Base-by-base conservation (phyloP, 23 tunicate species). In the Phallusia fumigata region DNA sequence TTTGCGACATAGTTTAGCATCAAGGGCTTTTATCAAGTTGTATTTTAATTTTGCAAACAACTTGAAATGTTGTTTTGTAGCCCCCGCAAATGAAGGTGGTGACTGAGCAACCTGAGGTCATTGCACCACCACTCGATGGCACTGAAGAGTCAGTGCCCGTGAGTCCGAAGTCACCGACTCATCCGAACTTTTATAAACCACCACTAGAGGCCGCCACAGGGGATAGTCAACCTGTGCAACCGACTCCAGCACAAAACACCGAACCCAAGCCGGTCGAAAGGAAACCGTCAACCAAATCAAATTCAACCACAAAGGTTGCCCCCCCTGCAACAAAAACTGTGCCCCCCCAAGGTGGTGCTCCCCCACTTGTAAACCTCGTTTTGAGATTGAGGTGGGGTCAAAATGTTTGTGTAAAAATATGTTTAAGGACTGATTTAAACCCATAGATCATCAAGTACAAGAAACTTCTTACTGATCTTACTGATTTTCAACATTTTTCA, bases 91-190 rank as follows among this genome's bases (percentile, higher is more conserved):
- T 58, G 5, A 58, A 58, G 3, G 3, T 16, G 69, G 13, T 1
- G 28, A 1, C 69, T 58, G 69, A 58, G 28, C 28, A 11, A 21
- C 28, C 11, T 58, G 28, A 22, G 15, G 16, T 16, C 69, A 16
- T 1, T 21, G 28, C 69, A 13, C 47, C n/a, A n/a, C 58, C 69
- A 58, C 69, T 21, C 3, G 69, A 24, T 58, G 69, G 69, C 69
- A 58, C 26, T 58, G 53, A 82, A 31, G 75, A 58, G 19, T 34
- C 87, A 0, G 72, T 79, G 35, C 84, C 84, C 0, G 90, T 86
- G 24, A 78, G 83, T 34, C 90, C 90, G 51, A 74, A 76, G 26
- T 86, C 90, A 3, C 90, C 90, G 52, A 86, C 90, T 18, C 90
- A 86, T 53, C 90, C 90, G 72, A 86, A 74, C 58, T 86, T 86